Evolutionary conservation across 1,140 invertebrate genomes (phyloP), one percentile per base, ranked within the genome.

Genomic region (Magallana ariakensis): DNA sequence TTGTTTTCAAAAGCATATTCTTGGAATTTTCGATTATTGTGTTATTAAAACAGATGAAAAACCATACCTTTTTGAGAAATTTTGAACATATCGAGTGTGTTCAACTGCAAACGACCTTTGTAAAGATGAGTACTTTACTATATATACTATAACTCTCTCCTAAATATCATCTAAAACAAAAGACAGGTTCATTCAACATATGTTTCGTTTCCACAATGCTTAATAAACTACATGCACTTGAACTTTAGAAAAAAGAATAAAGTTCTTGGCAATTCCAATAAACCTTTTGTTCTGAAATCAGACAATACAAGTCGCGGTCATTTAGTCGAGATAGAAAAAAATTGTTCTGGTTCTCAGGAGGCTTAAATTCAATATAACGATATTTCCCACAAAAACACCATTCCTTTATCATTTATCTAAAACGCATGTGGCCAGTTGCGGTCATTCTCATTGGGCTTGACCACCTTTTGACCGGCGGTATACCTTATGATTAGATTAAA

Each of bases 381-480:
- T 26, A 75, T 75, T 75, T 75, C 66, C 66, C 66, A 75, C 66
- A 75, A 75, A 46, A 75, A 75, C 22, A 33, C 22, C 19, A 26
- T 75, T 75, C 66, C 66, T 26, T 75, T 75, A 75, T 75, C 66
- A 75, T 75, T 75, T 75, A 75, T 75, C 66, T 75, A 75, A 33
- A 66, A 66, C 66, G 66, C 60, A 84, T 84, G 83, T 66, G 83
- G 83, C 19, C 60, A 84, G 13, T 66, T 19, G 58, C 66, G 83
- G 83, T 84, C 83, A 84, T 66, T 75, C 66, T 84, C 83, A 84
- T 66, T 75, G 22, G 22, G 66, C 66, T 75, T 75, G 58, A 60
- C 66, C 83, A 84, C 83, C 83, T 84, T 66, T 84, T 84, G 83
- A 84, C 83, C 83, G 83, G 46, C 83, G 54, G 66, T 84, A 84